Evolutionary conservation across 2,113 vertebrate species (phyloP).

Genomic region (Tragelaphus buxtoni): DNA sequence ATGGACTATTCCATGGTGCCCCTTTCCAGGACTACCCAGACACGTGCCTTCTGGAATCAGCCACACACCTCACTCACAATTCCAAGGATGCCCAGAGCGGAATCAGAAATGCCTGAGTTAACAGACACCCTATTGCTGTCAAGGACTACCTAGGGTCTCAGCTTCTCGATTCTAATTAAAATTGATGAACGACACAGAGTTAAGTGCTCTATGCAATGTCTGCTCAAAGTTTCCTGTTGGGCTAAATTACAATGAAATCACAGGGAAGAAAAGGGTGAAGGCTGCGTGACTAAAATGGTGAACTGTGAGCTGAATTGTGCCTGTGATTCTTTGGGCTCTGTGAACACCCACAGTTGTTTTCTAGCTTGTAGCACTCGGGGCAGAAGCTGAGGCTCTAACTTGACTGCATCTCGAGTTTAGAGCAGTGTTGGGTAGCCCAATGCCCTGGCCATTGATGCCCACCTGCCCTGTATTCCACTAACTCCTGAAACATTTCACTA

Average conservation of each 20-base stretch:
- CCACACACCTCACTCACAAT: background rate
- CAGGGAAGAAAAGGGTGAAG: background rate
- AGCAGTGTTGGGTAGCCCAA: rapidly evolving
- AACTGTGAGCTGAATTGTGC: background rate
- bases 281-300: background rate
- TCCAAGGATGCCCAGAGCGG: background rate
- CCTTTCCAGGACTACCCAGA: background rate
- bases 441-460: rapidly evolving
- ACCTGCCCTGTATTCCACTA: background rate
- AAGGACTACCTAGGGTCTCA: conserved; percentile 54
- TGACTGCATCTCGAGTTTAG: background rate
- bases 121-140: background rate
- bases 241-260: conserved; percentile 24
- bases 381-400: background rate
- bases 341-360: background rate
- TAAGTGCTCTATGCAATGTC: conserved; percentile 35
- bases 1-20: background rate
- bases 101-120: conserved; percentile 12
- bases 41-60: background rate
- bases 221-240: conserved; percentile 36
- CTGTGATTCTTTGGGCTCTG: background rate
- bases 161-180: conserved; percentile 58
- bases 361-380: background rate
- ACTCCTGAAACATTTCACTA: background rate
- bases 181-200: background rate